A percentile compares a stretch with the other conserved stretches of the same genome.
These are phyloP conservation scores for Corythucha ciliata DNA, from an alignment of 2,888 invertebrate species.

Conservation along the genomic window DNA sequence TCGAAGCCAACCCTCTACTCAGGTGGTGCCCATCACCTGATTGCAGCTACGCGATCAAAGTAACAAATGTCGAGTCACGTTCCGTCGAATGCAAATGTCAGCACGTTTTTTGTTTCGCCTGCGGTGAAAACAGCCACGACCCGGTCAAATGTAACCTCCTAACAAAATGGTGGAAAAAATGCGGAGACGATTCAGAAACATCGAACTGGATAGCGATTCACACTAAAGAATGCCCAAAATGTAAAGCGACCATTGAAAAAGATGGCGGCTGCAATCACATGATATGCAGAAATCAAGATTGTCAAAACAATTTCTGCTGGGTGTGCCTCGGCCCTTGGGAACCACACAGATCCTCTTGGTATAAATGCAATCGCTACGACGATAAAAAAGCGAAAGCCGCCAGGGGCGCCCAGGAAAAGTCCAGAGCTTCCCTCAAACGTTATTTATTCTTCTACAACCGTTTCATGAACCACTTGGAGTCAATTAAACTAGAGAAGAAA, in stretches of 20 bases:
- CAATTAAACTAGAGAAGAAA: slow-evolving; percentile 93
- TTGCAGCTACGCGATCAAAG: slow-evolving; percentile 91
- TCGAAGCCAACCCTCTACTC: slow-evolving; percentile 89
- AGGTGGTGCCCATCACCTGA: slow-evolving; percentile 98
- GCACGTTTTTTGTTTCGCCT: slow-evolving; percentile 91
- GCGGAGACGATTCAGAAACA: slow-evolving; percentile 97
- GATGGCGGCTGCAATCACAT: slow-evolving; percentile 99
- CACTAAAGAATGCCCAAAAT: slow-evolving; percentile 98
- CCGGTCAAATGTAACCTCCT: slow-evolving; percentile 90
- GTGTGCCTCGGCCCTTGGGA: slow-evolving; percentile 98
- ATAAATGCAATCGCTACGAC: slow-evolving; percentile 95
- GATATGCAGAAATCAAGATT: slow-evolving; percentile 97
- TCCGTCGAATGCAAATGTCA: slow-evolving; percentile 90
- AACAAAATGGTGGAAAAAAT: slow-evolving; percentile 95
- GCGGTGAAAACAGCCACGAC: slow-evolving; percentile 97
- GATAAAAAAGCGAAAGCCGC: slow-evolving; percentile 94
- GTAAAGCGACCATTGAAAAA: slow-evolving; percentile 92
- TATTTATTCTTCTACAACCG: slow-evolving; percentile 98
- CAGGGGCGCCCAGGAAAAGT: slow-evolving; percentile 88
- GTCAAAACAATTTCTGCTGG: slow-evolving; percentile 98
- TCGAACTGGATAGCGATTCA: slow-evolving; percentile 99
- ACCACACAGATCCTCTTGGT: slow-evolving; percentile 94
- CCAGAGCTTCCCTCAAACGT: slow-evolving; percentile 86
- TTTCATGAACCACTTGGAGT: slow-evolving; percentile 99
- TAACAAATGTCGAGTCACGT: slow-evolving; percentile 79